Conservation (phyloP, 2,888 invertebrate species). For the Tenthredo mesomela region DNA sequence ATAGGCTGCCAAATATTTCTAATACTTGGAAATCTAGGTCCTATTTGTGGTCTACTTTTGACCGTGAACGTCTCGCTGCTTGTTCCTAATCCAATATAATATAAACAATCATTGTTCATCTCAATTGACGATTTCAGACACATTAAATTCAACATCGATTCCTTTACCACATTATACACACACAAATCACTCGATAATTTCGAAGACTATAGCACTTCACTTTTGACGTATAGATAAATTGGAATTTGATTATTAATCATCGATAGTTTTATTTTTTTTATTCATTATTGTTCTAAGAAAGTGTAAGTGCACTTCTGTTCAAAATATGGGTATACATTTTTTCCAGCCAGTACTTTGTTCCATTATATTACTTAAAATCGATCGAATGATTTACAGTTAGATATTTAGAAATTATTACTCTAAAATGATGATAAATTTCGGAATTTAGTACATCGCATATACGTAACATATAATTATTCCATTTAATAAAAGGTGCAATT, state of each 20-base stretch:
- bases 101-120: neutral
- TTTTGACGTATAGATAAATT: neutral
- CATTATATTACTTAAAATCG: neutral
- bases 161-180: neutral
- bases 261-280: neutral
- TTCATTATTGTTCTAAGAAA: neutral
- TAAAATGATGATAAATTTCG: neutral
- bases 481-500: neutral
- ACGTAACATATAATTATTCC: neutral
- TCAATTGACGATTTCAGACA: neutral
- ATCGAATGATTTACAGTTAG: neutral
- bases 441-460: neutral
- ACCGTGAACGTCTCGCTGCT: neutral
- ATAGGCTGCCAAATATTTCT: constrained; percentile 26
- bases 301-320: neutral
- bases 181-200: neutral
- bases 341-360: neutral
- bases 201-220: neutral
- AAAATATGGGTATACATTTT: neutral
- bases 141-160: neutral
- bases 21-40: constrained; percentile 13
- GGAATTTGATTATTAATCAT: neutral
- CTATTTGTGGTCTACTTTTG: neutral
- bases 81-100: neutral
- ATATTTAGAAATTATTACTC: neutral